Evolutionary conservation across 2,888 invertebrate species (phyloP).

Genomic region (Seira sanloemensis): DNA sequence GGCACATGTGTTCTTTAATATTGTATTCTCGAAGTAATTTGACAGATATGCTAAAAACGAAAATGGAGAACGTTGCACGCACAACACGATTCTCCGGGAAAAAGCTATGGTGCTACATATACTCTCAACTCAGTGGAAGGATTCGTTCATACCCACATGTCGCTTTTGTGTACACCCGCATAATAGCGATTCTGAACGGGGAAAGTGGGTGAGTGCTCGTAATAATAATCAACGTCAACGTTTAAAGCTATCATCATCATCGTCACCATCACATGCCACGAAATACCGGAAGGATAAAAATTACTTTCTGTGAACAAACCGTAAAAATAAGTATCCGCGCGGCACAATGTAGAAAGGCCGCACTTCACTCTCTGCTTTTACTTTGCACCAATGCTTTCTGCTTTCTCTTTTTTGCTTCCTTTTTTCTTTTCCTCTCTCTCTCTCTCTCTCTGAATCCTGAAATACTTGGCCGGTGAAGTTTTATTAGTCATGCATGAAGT

Average conservation of each 20-base stretch:
- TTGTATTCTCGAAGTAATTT: not conserved
- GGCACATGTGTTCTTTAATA: slow-evolving; percentile 4
- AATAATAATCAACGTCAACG: slow-evolving; percentile 39
- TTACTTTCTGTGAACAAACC: slow-evolving; percentile 17
- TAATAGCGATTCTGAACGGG: slow-evolving; percentile 1
- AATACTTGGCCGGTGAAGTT: not conserved
- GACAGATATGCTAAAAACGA: slow-evolving; percentile 1
- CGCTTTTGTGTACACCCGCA: slow-evolving; percentile 14
- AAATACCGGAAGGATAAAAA: slow-evolving; percentile 42
- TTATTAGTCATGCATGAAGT: slow-evolving; percentile 1
- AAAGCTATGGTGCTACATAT: slow-evolving; percentile 2
- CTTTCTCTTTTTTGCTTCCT: not conserved
- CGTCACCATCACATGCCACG: slow-evolving; percentile 16
- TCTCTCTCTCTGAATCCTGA: no score
- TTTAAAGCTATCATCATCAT: slow-evolving; percentile 10
- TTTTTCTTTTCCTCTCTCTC: no score
- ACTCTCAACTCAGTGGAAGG: not conserved
- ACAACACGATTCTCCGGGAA: slow-evolving; percentile 19
- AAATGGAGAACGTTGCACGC: slow-evolving; percentile 28
- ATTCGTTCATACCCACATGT: slow-evolving; percentile 4
- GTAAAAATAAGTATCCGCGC: not conserved
- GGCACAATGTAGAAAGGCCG: not conserved
- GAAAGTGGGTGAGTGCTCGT: not conserved
- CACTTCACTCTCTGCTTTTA: not conserved
- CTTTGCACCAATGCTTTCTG: not conserved